Conservation (phyloP, 2,113 vertebrate species). For the Odontophorus gujanensis region DNA sequence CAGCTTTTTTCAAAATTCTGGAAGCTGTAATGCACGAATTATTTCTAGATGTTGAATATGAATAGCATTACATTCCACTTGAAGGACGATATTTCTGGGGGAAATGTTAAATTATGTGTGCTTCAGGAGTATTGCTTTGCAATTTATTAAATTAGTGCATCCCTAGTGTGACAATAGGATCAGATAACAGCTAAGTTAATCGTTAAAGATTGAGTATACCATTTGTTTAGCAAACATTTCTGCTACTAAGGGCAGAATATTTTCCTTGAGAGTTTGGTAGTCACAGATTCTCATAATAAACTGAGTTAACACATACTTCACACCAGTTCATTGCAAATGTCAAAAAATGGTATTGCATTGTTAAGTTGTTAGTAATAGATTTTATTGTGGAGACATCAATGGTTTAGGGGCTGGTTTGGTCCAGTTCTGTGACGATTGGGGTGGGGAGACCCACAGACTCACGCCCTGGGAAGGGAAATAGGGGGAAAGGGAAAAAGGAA, state of each 20-base stretch:
- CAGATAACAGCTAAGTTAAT: neutral
- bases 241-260: neutral
- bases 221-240: neutral
- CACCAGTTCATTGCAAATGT: neutral
- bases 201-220: neutral
- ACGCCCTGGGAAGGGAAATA: no score
- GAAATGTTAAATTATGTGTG: neutral
- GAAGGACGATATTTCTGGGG: neutral
- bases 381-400: neutral
- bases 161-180: neutral
- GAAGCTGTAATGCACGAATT: neutral
- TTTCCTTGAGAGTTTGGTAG: neutral
- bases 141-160: neutral
- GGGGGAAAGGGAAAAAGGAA: no score
- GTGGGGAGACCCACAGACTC: no score
- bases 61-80: neutral
- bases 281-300: neutral
- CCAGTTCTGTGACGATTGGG: no score
- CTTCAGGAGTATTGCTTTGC: neutral
- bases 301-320: no score
- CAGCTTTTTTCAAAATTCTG: neutral
- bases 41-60: neutral
- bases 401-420: no score
- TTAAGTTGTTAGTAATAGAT: neutral
- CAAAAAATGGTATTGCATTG: accelerated